phyloP scores from a whole-genome alignment of 1,140 invertebrate species.

The Danaus melanippus region DNA sequence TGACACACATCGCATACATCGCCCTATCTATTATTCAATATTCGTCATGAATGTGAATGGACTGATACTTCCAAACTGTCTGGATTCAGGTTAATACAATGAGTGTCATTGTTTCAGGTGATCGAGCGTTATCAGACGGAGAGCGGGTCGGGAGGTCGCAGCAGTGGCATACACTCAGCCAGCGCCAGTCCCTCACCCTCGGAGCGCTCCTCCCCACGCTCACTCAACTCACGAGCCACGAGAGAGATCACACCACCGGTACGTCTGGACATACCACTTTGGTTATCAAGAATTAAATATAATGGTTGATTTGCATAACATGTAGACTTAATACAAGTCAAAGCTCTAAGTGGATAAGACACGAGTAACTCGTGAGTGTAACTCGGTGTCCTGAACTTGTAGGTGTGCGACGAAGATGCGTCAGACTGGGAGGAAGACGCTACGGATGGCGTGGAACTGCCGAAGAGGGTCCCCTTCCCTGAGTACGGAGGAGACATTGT shows the following conservation, averaged over 20 bases:
- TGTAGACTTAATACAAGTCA: no score
- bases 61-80: no score
- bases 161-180: slow-evolving; percentile 69
- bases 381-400: slow-evolving; percentile 17
- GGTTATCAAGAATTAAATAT: neutral
- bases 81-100: no score
- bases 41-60: no score
- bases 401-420: slow-evolving; percentile 56
- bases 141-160: slow-evolving; percentile 60
- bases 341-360: no score
- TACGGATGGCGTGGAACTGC: slow-evolving; percentile 46
- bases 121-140: slow-evolving; percentile 68
- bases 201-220: slow-evolving; percentile 49
- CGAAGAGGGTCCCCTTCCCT: slow-evolving; percentile 77
- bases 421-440: slow-evolving; percentile 66
- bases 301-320: neutral
- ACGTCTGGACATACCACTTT: slow-evolving; percentile 17
- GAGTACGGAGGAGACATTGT: slow-evolving; percentile 81
- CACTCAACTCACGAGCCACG: slow-evolving; percentile 37
- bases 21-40: no score
- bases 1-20: no score
- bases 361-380: no score
- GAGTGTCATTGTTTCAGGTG: slow-evolving; percentile 40
- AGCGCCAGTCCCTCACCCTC: slow-evolving; percentile 65
- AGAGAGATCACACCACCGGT: slow-evolving; percentile 53